Evolutionary conservation across 2,888 invertebrate species (phyloP).

Genomic region (Pseudococcus longispinus): DNA sequence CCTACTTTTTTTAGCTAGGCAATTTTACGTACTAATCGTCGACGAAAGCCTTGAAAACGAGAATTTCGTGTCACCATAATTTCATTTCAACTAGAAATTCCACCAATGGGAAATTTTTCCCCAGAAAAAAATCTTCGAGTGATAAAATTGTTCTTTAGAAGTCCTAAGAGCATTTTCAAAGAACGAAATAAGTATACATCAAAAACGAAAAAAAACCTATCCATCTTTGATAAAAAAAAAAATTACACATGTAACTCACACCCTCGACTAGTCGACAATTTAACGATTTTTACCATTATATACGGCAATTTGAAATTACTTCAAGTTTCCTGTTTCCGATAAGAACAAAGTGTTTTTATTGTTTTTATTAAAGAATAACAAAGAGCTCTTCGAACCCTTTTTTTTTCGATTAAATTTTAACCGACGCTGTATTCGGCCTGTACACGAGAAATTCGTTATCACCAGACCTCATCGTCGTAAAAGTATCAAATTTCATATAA

Average conservation of each 20-base stretch:
- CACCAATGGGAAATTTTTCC: background rate
- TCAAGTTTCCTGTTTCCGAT: slow-evolving; percentile 17
- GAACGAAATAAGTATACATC: background rate
- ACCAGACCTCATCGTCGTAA: background rate
- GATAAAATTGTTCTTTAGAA: background rate
- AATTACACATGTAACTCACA: slow-evolving; percentile 3
- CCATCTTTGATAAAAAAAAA: background rate
- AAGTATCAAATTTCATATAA: slow-evolving; percentile 37
- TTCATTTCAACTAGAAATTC: background rate
- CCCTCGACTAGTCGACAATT: background rate
- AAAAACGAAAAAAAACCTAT: background rate
- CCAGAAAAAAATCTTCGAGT: background rate
- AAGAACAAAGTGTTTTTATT: slow-evolving; percentile 32
- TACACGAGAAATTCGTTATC: background rate
- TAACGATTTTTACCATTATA: background rate
- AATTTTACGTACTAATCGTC: background rate
- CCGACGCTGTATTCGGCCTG: background rate
- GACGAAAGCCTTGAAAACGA: background rate
- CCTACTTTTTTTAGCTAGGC: too few species aligned
- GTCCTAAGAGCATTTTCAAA: background rate
- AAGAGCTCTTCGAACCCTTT: background rate
- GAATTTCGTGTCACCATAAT: background rate
- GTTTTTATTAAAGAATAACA: slow-evolving; percentile 34
- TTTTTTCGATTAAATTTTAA: slow-evolving; percentile 37
- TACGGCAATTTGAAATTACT: slow-evolving; percentile 17